phyloP scores from a whole-genome alignment of 2,797 vertebrate species.

The Sylvia borin region DNA sequence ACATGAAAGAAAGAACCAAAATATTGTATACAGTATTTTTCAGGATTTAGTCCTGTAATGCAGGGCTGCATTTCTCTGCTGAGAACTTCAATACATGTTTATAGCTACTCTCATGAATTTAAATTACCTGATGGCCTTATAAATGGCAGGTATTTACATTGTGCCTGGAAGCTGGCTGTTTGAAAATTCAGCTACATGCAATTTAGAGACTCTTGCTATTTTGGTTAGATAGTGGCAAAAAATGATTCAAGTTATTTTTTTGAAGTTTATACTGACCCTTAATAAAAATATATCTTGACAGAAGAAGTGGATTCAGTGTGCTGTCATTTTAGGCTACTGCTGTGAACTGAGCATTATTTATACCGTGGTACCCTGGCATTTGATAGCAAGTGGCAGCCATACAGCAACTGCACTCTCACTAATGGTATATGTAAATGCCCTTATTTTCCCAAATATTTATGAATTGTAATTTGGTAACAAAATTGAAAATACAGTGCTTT shows the following conservation, averaged over 20 bases:
- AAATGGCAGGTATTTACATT: neutral
- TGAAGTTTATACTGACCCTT: conserved; percentile 28
- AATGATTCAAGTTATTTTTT: neutral
- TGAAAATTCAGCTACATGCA: neutral
- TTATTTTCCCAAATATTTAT: conserved; percentile 40
- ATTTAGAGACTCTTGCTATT: neutral
- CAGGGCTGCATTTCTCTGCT: neutral
- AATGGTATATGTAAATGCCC: neutral
- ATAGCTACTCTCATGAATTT: conserved; percentile 21
- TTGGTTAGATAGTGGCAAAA: neutral
- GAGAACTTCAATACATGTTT: neutral
- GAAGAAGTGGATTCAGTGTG: neutral
- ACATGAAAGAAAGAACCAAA: neutral
- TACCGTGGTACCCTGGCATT: neutral
- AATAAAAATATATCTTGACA: conserved; percentile 38
- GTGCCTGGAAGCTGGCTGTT: conserved; percentile 16
- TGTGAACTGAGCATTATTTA: neutral
- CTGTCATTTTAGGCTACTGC: neutral
- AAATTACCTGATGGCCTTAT: conserved; percentile 7
- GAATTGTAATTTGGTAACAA: conserved; percentile 16
- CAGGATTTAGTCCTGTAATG: neutral
- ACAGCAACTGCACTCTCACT: neutral
- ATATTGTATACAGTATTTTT: neutral
- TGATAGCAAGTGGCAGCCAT: neutral
- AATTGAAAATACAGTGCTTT: neutral